These are phyloP conservation scores for Galaxias olidus DNA, from an alignment of 2,797 vertebrate genomes.

Conservation along the genomic window DNA sequence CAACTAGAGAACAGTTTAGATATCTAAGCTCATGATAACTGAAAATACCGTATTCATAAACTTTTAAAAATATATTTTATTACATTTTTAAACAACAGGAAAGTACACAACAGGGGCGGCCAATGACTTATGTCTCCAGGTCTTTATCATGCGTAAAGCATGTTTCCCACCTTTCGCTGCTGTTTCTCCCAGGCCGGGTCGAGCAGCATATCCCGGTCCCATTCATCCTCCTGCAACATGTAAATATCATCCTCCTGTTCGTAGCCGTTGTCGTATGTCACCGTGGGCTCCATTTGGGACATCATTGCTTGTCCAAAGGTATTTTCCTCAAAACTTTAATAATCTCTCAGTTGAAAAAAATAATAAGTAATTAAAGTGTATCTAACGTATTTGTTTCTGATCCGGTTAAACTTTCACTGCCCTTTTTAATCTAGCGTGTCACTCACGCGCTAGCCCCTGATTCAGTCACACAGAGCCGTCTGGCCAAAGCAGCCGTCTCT, in stretches of 20 bases:
- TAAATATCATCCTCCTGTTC: slow-evolving; percentile 86
- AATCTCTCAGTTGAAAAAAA: no score
- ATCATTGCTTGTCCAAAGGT: slow-evolving; percentile 44
- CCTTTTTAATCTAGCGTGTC: slow-evolving; percentile 24
- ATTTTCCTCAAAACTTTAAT: slow-evolving; percentile 11
- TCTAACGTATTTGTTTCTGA: slow-evolving; percentile 2
- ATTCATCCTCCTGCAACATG: slow-evolving; percentile 97
- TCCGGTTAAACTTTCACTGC: slow-evolving; percentile 7
- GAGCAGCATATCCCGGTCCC: slow-evolving; percentile 96
- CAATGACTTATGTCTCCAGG: not conserved
- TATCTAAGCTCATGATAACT: not conserved
- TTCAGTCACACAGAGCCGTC: slow-evolving; percentile 52
- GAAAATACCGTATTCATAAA: no score
- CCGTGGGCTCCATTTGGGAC: slow-evolving; percentile 86
- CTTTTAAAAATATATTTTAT: no score
- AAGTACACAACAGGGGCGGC: not conserved
- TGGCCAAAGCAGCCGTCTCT: slow-evolving; percentile 58
- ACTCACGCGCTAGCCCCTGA: slow-evolving; percentile 2
- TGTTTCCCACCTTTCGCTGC: slow-evolving; percentile 88
- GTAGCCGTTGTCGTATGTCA: slow-evolving; percentile 88
- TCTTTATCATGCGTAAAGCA: not conserved
- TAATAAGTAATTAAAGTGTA: no score
- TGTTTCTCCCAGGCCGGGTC: slow-evolving; percentile 99
- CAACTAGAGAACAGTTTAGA: not conserved
- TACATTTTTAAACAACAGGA: not conserved